Conservation (phyloP, 2,797 vertebrate species). For the Eulemur mongoz region DNA sequence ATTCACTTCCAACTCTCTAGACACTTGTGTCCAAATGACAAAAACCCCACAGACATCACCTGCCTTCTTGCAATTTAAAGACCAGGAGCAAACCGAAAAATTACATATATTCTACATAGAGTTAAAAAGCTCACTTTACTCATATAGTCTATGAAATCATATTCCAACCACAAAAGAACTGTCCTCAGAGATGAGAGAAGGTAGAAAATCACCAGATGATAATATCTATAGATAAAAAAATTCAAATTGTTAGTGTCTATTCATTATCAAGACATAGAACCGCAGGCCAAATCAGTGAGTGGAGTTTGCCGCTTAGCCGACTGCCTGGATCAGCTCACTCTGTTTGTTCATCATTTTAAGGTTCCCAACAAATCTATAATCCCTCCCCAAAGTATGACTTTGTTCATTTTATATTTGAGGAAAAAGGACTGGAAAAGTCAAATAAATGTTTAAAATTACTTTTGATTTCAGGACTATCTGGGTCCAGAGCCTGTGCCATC, state of each 20-base stretch:
- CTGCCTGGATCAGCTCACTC: neutral
- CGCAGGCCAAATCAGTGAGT: neutral
- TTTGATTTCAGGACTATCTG: neutral
- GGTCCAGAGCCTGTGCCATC: neutral
- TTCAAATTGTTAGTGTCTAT: neutral
- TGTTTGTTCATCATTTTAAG: neutral
- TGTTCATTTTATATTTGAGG: neutral
- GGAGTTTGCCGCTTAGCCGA: neutral
- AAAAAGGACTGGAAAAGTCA: neutral
- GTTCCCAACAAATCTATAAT: neutral
- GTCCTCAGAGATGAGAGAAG: neutral
- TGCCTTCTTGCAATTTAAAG: slow-evolving; percentile 16
- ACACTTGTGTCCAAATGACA: neutral
- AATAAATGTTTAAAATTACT: neutral
- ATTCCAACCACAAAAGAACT: neutral
- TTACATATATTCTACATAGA: neutral
- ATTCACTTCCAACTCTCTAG: neutral
- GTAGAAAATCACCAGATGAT: neutral
- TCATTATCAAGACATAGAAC: neutral
- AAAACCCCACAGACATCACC: neutral
- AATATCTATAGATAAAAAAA: slow-evolving; percentile 1
- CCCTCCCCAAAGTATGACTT: neutral
- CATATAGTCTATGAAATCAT: neutral
- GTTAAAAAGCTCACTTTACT: slow-evolving; percentile 21
- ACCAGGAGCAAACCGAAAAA: neutral